Evolutionary conservation across 2,797 vertebrate genomes (phyloP).

Genomic region (Arrhamphus sclerolepis): DNA sequence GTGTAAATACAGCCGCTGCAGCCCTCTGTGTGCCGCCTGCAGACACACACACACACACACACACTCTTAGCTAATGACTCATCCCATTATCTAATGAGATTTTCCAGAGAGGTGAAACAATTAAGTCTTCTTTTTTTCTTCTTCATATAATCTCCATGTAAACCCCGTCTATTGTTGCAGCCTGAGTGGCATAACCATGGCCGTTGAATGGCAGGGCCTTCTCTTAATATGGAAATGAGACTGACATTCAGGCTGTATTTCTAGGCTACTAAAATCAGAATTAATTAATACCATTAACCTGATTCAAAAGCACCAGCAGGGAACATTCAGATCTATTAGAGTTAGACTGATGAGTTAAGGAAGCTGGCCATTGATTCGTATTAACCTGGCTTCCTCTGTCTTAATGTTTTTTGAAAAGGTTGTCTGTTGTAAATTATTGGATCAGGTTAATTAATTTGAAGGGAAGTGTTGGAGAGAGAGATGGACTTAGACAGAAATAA

Average conservation of each 20-base stretch:
- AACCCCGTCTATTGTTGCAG: slow-evolving; percentile 7
- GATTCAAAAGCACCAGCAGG: slow-evolving; percentile 39
- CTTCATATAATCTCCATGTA: slow-evolving; percentile 32
- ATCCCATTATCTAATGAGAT: slow-evolving; percentile 19
- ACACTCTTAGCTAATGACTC: slow-evolving; percentile 15
- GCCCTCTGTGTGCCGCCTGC: too few species aligned
- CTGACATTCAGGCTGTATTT: slow-evolving; percentile 33
- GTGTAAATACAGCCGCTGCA: too few species aligned
- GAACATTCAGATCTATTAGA: neutral
- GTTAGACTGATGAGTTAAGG: slow-evolving; percentile 20
- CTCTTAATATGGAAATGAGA: slow-evolving; percentile 47
- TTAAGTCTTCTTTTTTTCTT: slow-evolving; percentile 17
- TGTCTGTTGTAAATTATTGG: slow-evolving; percentile 22
- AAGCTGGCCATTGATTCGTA: slow-evolving; percentile 13
- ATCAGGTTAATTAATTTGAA: slow-evolving; percentile 34
- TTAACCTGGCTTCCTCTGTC: slow-evolving; percentile 3
- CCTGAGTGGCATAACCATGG: slow-evolving; percentile 38
- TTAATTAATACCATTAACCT: slow-evolving; percentile 49
- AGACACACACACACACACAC: too few species aligned
- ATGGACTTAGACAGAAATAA: slow-evolving; percentile 37
- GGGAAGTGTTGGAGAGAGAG: slow-evolving; percentile 17
- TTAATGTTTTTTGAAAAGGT: slow-evolving; percentile 13
- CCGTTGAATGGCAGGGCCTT: slow-evolving; percentile 27
- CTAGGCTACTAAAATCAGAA: slow-evolving; percentile 22
- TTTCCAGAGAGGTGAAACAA: slow-evolving; percentile 22